Evolutionary conservation across 1,140 invertebrate genomes (phyloP).

Genomic region (Matsumurasca onukii): DNA sequence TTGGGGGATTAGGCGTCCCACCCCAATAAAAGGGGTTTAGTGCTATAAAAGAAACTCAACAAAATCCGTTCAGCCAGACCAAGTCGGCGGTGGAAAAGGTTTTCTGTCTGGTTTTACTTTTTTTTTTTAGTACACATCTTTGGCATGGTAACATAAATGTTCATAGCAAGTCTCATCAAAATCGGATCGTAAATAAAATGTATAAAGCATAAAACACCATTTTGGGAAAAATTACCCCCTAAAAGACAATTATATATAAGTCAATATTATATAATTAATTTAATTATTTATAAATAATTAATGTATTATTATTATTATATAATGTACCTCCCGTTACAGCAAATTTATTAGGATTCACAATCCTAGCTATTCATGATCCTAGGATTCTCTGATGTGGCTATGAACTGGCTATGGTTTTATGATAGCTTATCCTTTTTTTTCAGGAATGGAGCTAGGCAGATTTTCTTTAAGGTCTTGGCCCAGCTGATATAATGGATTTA

Average conservation of each 20-base stretch:
- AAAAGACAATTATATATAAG: neutral
- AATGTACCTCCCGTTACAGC: neutral
- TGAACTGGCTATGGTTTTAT: neutral
- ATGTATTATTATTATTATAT: neutral
- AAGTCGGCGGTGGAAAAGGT: too few species aligned
- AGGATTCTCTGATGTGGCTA: neutral
- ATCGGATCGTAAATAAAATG: too few species aligned
- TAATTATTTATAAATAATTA: neutral
- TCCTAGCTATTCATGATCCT: neutral
- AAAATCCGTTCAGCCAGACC: too few species aligned
- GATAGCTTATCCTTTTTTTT: neutral
- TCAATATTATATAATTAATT: neutral
- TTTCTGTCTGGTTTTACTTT: too few species aligned
- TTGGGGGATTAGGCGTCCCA: too few species aligned
- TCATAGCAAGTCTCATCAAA: too few species aligned
- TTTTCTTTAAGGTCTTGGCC: neutral
- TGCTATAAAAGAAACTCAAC: too few species aligned
- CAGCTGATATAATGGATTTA: constrained; percentile 33
- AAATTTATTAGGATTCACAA: neutral
- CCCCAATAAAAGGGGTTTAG: too few species aligned
- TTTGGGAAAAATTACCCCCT: too few species aligned
- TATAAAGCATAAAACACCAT: neutral
- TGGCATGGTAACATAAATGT: too few species aligned
- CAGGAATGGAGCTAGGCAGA: neutral
- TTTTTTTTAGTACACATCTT: too few species aligned